These are phyloP conservation scores for Heliothis peltigera DNA, from an alignment of 2,888 invertebrate genomes.

Conservation along the genomic window DNA sequence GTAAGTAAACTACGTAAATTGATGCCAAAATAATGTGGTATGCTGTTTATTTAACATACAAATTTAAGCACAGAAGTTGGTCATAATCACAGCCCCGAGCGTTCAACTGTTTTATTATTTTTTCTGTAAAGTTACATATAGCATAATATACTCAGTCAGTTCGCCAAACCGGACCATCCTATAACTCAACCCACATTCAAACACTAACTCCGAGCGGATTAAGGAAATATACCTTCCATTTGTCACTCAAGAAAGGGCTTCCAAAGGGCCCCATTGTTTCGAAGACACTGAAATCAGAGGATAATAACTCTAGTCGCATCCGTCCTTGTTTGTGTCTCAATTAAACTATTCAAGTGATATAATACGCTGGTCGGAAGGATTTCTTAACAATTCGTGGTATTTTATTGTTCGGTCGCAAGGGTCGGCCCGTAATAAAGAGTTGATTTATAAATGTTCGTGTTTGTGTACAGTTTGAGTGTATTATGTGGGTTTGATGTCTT, in stretches of 20 bases:
- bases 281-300: slow-evolving; percentile 76
- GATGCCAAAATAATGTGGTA: too few species aligned
- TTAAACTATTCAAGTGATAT: slow-evolving; percentile 62
- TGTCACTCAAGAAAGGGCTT: slow-evolving; percentile 84
- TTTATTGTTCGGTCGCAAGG: slow-evolving; percentile 40
- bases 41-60: too few species aligned
- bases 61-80: too few species aligned
- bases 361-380: slow-evolving; percentile 51
- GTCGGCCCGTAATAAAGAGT: slow-evolving; percentile 38
- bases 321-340: slow-evolving; percentile 52
- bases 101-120: not conserved
- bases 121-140: not conserved
- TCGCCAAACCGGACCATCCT: slow-evolving; percentile 35
- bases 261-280: slow-evolving; percentile 80
- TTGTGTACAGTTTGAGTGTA: slow-evolving; percentile 11
- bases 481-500: slow-evolving; percentile 21
- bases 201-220: slow-evolving; percentile 74
- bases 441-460: slow-evolving; percentile 37
- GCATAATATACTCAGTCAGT: slow-evolving; percentile 18
- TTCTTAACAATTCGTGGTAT: slow-evolving; percentile 47
- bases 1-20: too few species aligned
- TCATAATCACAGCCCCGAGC: too few species aligned
- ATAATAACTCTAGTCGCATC: slow-evolving; percentile 53
- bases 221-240: slow-evolving; percentile 84
- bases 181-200: slow-evolving; percentile 49